These are phyloP conservation scores for Rhinella marina DNA, from an alignment of 2,797 vertebrate species.

Conservation along the genomic window DNA sequence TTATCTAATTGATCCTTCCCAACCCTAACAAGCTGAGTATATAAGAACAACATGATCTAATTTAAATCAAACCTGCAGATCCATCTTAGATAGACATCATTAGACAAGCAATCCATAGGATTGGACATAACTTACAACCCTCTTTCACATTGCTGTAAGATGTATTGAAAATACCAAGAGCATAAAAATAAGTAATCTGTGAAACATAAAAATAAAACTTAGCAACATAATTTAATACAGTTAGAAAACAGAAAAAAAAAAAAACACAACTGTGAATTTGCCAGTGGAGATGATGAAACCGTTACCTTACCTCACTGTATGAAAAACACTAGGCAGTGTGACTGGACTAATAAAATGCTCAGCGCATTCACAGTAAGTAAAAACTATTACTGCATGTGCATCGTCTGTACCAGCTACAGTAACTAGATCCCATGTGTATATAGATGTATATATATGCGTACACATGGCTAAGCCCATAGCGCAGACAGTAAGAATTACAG, in stretches of 20 bases:
- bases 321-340: not conserved
- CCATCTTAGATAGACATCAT: slow-evolving; percentile 66
- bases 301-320: not conserved
- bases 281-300: not conserved
- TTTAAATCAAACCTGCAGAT: slow-evolving; percentile 84
- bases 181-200: not conserved
- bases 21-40: slow-evolving; percentile 68
- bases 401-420: not conserved
- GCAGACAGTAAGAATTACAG: not conserved
- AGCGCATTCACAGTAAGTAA: not conserved
- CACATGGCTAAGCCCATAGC: not conserved
- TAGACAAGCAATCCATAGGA: slow-evolving; percentile 75
- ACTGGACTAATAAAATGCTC: not conserved
- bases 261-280: not conserved
- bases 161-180: not conserved
- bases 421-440: not conserved
- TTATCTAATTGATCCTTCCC: slow-evolving; percentile 68
- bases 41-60: slow-evolving; percentile 86
- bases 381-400: too few relatives aligned
- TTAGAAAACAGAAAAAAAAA: too few relatives aligned
- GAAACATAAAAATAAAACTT: not conserved
- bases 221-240: not conserved
- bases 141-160: not conserved
- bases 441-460: not conserved
- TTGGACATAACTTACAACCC: not conserved